These are phyloP conservation scores for Notechis scutatus DNA, from an alignment of 2,113 vertebrate species.

Conservation along the genomic window DNA sequence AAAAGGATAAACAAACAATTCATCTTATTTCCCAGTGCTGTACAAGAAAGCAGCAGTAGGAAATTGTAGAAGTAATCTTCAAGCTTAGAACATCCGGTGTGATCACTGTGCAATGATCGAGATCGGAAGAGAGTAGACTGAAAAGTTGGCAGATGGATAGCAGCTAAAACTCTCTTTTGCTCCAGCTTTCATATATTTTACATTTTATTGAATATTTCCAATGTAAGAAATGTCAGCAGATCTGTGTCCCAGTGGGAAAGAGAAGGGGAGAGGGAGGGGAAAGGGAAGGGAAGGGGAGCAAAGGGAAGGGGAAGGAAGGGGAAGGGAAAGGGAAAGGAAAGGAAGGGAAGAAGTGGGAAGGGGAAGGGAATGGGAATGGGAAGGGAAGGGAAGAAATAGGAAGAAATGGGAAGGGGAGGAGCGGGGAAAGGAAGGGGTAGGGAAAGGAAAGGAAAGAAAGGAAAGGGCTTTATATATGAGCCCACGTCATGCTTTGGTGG, in stretches of 20 bases:
- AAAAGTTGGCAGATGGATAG: slow-evolving; percentile 21
- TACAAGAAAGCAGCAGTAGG: neutral
- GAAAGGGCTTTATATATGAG: neutral
- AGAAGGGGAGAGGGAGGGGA: neutral
- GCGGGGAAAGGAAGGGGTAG: too few relatives aligned
- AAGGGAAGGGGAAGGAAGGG: too few relatives aligned
- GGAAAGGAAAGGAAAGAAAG: neutral
- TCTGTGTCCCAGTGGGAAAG: neutral
- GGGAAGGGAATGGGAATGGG: too few relatives aligned
- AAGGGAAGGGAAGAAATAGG: too few relatives aligned
- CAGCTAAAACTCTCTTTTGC: neutral
- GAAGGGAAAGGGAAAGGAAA: too few relatives aligned
- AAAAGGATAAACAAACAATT: slow-evolving; percentile 17
- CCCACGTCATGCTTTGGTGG: neutral
- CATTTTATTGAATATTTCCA: neutral
- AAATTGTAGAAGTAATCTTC: slow-evolving; percentile 13
- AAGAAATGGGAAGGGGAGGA: too few relatives aligned
- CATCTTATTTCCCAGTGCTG: slow-evolving; percentile 7
- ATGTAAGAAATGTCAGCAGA: neutral
- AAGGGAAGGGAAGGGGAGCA: too few relatives aligned
- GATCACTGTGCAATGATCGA: neutral
- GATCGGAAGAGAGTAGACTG: neutral
- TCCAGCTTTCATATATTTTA: neutral
- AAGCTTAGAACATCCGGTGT: neutral
- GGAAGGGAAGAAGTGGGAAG: too few relatives aligned